Conservation (phyloP, 2,797 vertebrate species). For the Euthynnus affinis region DNA sequence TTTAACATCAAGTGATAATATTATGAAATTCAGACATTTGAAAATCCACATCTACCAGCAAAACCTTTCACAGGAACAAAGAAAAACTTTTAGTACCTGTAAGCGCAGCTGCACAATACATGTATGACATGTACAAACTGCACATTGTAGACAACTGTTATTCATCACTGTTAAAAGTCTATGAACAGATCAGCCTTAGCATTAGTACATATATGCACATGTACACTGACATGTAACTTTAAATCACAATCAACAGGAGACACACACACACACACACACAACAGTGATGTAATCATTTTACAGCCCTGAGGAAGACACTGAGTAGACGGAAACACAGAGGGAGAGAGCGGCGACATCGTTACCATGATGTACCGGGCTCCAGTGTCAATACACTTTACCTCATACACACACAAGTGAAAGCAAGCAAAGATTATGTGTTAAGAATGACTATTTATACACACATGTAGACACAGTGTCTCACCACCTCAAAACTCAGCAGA, state of each 20-base stretch:
- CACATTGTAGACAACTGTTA: not conserved
- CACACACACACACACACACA: not conserved
- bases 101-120: not conserved
- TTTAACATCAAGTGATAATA: constrained; percentile 4
- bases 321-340: constrained; percentile 17
- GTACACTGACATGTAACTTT: constrained; percentile 17
- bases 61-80: not conserved
- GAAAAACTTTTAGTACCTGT: not conserved
- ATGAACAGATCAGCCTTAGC: not conserved
- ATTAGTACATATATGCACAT: not conserved
- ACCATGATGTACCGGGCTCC: constrained; percentile 34
- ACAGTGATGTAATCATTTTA: constrained; percentile 30
- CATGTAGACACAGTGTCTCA: not conserved
- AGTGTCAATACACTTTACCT: constrained; percentile 16
- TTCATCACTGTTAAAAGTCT: constrained; percentile 2
- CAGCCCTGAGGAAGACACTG: constrained; percentile 12
- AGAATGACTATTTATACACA: not conserved
- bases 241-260: constrained; percentile 1
- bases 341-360: constrained; percentile 50
- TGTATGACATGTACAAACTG: not conserved
- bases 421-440: not conserved
- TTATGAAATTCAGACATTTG: not conserved
- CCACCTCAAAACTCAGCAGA: not conserved
- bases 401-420: constrained; percentile 9
- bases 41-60: constrained; percentile 7